phyloP scores from a whole-genome alignment of 2,797 vertebrate genomes.

The Characodon lateralis region DNA sequence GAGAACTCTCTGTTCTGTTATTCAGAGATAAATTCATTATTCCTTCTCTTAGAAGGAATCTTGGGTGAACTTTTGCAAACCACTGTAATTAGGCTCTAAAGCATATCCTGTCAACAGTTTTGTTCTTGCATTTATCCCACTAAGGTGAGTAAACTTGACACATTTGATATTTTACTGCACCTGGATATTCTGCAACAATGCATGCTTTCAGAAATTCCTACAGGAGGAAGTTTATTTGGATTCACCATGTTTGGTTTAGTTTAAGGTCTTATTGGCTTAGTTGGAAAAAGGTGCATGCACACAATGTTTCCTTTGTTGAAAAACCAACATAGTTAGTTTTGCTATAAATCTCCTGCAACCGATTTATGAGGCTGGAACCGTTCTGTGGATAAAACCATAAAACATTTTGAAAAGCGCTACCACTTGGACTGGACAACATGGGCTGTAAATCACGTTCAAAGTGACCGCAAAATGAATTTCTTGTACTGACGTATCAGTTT shows the following conservation, averaged over 20 bases:
- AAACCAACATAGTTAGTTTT: slow-evolving; percentile 45
- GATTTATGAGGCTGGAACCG: slow-evolving; percentile 56
- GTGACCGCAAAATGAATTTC: slow-evolving; percentile 58
- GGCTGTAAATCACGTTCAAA: slow-evolving; percentile 56
- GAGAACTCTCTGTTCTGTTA: background rate
- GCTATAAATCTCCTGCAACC: slow-evolving; percentile 50
- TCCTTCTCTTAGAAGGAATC: background rate
- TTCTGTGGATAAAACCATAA: slow-evolving; percentile 54
- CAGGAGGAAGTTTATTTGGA: slow-evolving; percentile 37
- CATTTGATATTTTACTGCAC: slow-evolving; percentile 27
- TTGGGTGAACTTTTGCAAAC: background rate
- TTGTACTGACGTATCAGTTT: slow-evolving; percentile 62
- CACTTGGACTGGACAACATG: slow-evolving; percentile 34
- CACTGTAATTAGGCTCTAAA: slow-evolving; percentile 4
- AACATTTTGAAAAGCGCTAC: slow-evolving; percentile 50
- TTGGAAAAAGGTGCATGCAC: slow-evolving; percentile 57
- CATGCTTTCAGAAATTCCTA: slow-evolving; percentile 40
- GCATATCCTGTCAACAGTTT: slow-evolving; percentile 14
- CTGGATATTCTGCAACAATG: slow-evolving; percentile 27
- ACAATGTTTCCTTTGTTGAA: slow-evolving; percentile 67
- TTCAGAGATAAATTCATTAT: background rate
- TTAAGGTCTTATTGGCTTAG: slow-evolving; percentile 35
- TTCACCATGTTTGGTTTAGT: slow-evolving; percentile 40
- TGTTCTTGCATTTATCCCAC: slow-evolving; percentile 21
- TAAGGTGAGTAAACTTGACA: slow-evolving; percentile 25